Evolutionary conservation across 2,888 invertebrate species (phyloP).

Genomic region (Beris morrisii): DNA sequence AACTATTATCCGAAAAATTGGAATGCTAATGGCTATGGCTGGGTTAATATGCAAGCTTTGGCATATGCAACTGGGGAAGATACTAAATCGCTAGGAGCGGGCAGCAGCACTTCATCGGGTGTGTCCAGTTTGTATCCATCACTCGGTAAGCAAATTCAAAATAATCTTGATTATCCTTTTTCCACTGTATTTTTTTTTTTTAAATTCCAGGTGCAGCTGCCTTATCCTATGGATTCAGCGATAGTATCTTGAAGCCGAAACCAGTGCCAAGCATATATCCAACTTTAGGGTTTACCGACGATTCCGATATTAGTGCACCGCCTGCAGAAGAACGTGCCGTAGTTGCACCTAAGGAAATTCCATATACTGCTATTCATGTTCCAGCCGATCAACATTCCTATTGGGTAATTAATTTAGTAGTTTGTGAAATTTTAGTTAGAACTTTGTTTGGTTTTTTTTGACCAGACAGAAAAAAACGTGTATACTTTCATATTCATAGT

Average conservation of each 20-base stretch:
- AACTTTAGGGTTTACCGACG: constrained; percentile 43
- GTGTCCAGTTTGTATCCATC: constrained; percentile 39
- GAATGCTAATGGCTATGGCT: constrained; percentile 52
- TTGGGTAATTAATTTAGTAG: constrained; percentile 45
- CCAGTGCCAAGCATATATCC: constrained; percentile 41
- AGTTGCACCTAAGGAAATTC: constrained; percentile 48
- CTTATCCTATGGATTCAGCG: constrained; percentile 29
- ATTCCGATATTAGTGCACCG: constrained; percentile 45
- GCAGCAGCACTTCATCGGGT: constrained; percentile 8
- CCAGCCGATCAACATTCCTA: constrained; percentile 52
- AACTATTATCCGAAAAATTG: constrained; percentile 53
- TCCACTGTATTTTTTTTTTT: not conserved
- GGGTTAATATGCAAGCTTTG: constrained; percentile 52
- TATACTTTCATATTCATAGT: not conserved
- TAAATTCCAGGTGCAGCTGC: constrained; percentile 13
- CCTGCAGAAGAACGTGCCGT: constrained; percentile 43
- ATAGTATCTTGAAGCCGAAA: constrained; percentile 40
- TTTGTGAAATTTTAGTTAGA: not conserved
- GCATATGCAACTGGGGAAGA: constrained; percentile 44
- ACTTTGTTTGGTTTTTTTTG: not conserved
- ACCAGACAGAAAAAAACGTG: not conserved
- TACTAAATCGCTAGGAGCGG: constrained; percentile 16
- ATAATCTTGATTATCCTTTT: not conserved
- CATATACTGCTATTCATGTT: constrained; percentile 52
- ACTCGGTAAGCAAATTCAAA: constrained; percentile 11